These are phyloP conservation scores for Philaethria dido DNA, from an alignment of 2,888 invertebrate genomes.

Conservation along the genomic window DNA sequence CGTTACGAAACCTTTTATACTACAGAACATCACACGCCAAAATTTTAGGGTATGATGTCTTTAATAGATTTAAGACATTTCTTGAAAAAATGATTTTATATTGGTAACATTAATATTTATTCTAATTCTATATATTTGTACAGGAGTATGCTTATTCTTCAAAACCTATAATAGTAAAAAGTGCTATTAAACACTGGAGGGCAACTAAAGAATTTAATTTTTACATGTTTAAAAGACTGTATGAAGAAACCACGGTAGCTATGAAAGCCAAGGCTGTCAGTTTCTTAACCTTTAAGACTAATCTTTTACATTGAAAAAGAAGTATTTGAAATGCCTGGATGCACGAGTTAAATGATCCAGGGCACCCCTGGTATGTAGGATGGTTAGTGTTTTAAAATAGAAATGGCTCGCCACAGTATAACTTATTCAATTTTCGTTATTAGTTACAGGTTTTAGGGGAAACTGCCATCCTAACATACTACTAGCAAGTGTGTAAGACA, in stretches of 20 bases:
- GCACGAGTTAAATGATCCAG: constrained; percentile 85
- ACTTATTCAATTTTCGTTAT: neutral
- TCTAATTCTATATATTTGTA: constrained; percentile 51
- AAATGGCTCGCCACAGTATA: too few relatives aligned
- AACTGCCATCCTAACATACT: constrained; percentile 94
- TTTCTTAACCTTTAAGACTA: constrained; percentile 93
- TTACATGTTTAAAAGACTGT: constrained; percentile 87
- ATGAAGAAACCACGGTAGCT: constrained; percentile 87
- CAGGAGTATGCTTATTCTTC: constrained; percentile 89
- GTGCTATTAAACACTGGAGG: constrained; percentile 90
- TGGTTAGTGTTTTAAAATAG: constrained; percentile 85
- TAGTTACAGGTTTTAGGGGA: constrained; percentile 81
- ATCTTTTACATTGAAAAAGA: constrained; percentile 89
- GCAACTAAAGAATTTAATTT: constrained; percentile 87
- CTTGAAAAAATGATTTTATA: neutral
- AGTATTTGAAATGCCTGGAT: constrained; percentile 89
- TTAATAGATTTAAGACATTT: neutral
- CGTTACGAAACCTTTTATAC: constrained; percentile 86
- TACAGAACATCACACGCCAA: constrained; percentile 87
- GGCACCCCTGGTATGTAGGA: constrained; percentile 94
- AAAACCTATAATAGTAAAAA: constrained; percentile 90
- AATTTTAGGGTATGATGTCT: constrained; percentile 83
- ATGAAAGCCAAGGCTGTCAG: constrained; percentile 91
- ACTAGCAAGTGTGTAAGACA: constrained; percentile 87
- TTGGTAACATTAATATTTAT: constrained; percentile 11